Evolutionary conservation across 30 jellyfish, hydroid and myxozoan genomes (phyloP), one percentile per base, ranked within the genome.

Genomic region (Nemopilema nomurai): DNA sequence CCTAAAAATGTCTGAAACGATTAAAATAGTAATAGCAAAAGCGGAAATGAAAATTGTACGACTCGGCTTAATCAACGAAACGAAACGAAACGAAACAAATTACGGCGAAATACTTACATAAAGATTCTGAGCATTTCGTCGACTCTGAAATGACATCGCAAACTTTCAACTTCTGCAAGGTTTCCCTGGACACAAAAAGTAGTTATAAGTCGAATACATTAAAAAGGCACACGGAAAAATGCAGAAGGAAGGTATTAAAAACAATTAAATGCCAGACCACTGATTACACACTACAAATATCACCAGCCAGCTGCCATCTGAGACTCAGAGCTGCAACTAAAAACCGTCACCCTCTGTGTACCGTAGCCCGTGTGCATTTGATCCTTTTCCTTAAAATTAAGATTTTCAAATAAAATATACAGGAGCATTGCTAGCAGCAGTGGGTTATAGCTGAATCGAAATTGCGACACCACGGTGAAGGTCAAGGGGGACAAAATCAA

Each of bases 121-220:
- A 91, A 81, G 29, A 74, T 18, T 24, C 53, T 86, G 17, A 91
- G 67, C 69, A 21, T 29, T 62, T 77, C 82, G 3, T 62, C 90
- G 33, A 80, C 77, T 89, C 87, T 76, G 26, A 91, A 63, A 18
- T 28, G 81, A 6, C 75, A 78, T 4, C 96, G 87, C 17, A 91
- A 85, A 29, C 69, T 41, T 51, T 74, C 50, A 29, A 91, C 98
- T 53, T 91, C 98, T 8, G 96, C 98, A 19, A 91, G 76, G 51
- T 91, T 91, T 29, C 98, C 98, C 97, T 91, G 51, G 49, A 72
- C 25, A 20, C 29, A 81, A 33, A n/a, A n/a, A n/a, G n/a, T n/a
- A n/a, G n/a, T n/a, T n/a, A n/a, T n/a, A n/a, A n/a, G n/a, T n/a
- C n/a, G n/a, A n/a, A n/a, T n/a, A n/a, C 68, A 83, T 13, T 30